phyloP scores from a whole-genome alignment of 2,888 invertebrate species.

The Melieria omissa region DNA sequence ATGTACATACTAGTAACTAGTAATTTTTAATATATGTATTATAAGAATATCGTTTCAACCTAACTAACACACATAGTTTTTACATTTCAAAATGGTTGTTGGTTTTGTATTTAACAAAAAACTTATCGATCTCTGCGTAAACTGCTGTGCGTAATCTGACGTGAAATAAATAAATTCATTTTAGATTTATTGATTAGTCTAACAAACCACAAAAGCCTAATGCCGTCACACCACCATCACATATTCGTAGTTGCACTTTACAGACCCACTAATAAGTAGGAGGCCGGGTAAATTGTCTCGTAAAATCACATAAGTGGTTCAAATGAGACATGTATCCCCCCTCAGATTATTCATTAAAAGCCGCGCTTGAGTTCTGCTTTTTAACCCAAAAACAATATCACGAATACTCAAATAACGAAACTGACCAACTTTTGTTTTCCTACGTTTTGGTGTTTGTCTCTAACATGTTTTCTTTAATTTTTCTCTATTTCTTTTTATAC shows the following conservation, averaged over 20 bases:
- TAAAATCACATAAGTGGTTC: neutral
- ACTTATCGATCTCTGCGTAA: no score
- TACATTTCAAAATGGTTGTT: no score
- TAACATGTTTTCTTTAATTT: slow-evolving; percentile 7
- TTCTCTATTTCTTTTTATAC: neutral
- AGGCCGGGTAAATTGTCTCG: no score
- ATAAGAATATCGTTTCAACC: slow-evolving; percentile 11
- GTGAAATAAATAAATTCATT: no score
- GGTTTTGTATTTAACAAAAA: no score
- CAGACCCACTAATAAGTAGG: no score
- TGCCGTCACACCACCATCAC: no score
- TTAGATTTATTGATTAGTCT: no score
- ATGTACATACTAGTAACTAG: neutral
- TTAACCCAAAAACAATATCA: neutral
- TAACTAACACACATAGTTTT: neutral
- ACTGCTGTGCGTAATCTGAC: no score
- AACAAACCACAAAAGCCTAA: no score
- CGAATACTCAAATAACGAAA: neutral
- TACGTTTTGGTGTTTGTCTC: slow-evolving; percentile 12
- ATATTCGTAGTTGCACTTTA: no score
- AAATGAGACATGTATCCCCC: neutral
- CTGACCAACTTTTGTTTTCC: neutral
- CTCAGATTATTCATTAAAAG: neutral
- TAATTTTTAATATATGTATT: neutral
- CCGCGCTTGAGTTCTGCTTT: neutral